phyloP scores from a whole-genome alignment of 2,797 vertebrate species.

The Acrossocheilus wenchowensis region DNA sequence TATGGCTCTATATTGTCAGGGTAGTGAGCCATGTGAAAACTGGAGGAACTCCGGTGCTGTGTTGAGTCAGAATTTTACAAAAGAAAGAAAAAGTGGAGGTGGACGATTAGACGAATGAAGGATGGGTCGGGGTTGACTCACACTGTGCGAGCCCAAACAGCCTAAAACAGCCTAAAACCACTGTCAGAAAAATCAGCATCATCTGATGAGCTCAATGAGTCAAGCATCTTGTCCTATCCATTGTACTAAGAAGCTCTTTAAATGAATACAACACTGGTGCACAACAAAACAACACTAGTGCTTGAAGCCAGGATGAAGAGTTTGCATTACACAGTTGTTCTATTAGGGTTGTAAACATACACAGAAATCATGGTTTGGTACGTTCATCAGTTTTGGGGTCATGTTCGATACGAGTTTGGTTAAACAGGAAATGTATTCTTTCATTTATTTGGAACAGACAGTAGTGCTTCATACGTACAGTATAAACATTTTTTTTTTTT shows the following conservation, averaged over 20 bases:
- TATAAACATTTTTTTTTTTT: no score
- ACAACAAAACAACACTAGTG: constrained; percentile 3
- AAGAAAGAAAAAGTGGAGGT: constrained; percentile 5
- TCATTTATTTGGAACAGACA: no score
- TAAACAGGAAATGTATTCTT: no score
- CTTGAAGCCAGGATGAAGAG: neutral
- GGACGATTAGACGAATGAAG: neutral
- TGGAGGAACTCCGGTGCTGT: neutral
- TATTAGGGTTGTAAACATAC: no score
- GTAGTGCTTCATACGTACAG: no score
- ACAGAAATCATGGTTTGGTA: no score
- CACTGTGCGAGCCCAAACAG: constrained; percentile 27
- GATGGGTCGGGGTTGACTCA: constrained; percentile 48
- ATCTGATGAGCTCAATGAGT: constrained; percentile 45
- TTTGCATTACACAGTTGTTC: neutral
- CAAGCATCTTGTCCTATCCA: constrained; percentile 22
- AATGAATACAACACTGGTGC: neutral
- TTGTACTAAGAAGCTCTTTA: neutral
- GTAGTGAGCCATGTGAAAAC: neutral
- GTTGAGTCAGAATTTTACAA: neutral
- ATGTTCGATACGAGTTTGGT: no score
- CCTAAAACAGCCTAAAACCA: constrained; percentile 47
- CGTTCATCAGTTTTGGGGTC: no score
- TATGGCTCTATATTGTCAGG: constrained; percentile 5
- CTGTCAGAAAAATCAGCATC: constrained; percentile 59